These are phyloP conservation scores for Tetranychus truncatus DNA, from an alignment of 2,888 invertebrate species.

Conservation along the genomic window DNA sequence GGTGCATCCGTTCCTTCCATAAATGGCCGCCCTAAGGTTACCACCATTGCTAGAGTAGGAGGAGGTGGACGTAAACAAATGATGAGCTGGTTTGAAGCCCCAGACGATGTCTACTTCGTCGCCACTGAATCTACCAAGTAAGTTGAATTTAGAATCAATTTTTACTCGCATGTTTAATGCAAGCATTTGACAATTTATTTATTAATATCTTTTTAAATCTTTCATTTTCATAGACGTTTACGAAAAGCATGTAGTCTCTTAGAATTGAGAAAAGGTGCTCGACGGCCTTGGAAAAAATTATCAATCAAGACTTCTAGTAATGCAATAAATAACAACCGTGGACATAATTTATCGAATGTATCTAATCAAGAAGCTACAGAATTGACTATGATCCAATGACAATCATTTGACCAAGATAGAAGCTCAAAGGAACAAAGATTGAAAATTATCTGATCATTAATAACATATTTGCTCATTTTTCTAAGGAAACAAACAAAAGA, in stretches of 20 bases:
- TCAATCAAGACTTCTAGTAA: background rate
- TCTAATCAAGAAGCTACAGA: too few species aligned
- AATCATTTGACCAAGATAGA: too few species aligned
- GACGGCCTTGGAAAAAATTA: constrained; percentile 48
- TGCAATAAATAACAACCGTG: background rate
- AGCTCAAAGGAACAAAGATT: too few species aligned
- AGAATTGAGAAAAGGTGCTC: constrained; percentile 61
- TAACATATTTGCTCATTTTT: too few species aligned
- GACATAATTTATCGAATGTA: too few species aligned
- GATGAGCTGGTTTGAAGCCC: constrained; percentile 94
- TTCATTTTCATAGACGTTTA: constrained; percentile 46
- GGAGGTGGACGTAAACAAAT: constrained; percentile 50
- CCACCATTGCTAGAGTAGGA: constrained; percentile 55
- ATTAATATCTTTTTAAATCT: background rate
- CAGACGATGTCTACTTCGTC: constrained; percentile 87
- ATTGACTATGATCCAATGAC: too few species aligned
- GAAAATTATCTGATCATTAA: too few species aligned
- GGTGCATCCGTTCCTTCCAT: constrained; percentile 32
- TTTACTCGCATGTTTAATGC: background rate
- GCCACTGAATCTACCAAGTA: constrained; percentile 78
- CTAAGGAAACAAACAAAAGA: too few species aligned
- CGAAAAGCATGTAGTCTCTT: constrained; percentile 58
- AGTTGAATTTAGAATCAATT: constrained; percentile 31
- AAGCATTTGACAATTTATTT: background rate
- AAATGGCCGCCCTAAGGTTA: constrained; percentile 63